A percentile compares a stretch with the other conserved stretches of the same genome.
These are phyloP conservation scores for Ictalurus furcatus DNA, from an alignment of 2,113 vertebrate species.

Conservation along the genomic window DNA sequence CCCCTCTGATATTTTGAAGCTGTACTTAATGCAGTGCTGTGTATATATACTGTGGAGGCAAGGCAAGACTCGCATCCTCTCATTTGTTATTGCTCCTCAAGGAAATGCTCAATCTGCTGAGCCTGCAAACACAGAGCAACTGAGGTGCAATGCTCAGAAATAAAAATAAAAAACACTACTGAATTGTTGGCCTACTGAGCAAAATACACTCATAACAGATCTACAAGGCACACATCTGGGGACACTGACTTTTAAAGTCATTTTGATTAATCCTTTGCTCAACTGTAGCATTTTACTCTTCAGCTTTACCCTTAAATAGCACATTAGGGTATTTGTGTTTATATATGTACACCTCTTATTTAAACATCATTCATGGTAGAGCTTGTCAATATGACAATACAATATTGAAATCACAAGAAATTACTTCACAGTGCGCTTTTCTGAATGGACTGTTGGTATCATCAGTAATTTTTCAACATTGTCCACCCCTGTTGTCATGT, in stretches of 20 bases:
- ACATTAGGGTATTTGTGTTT: neutral
- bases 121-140: constrained; percentile 4
- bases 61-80: constrained; percentile 1
- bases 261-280: neutral
- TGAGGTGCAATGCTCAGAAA: neutral
- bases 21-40: constrained; percentile 11
- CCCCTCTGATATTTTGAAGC: neutral
- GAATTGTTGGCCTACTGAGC: neutral
- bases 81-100: constrained; percentile 14
- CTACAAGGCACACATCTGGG: neutral
- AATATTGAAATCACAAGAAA: neutral
- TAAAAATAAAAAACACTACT: neutral
- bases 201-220: neutral
- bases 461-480: neutral
- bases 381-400: neutral
- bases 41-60: neutral
- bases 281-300: neutral
- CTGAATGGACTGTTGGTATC: neutral
- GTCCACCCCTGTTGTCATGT: neutral
- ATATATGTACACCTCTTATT: neutral
- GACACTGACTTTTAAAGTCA: neutral
- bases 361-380: neutral
- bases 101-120: constrained; percentile 14
- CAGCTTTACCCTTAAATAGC: neutral
- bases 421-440: neutral